A percentile compares a stretch with the other conserved stretches of the same genome.
Evolutionary conservation across 2,888 invertebrate genomes (phyloP).

Genomic region (Drosophila algonquin): DNA sequence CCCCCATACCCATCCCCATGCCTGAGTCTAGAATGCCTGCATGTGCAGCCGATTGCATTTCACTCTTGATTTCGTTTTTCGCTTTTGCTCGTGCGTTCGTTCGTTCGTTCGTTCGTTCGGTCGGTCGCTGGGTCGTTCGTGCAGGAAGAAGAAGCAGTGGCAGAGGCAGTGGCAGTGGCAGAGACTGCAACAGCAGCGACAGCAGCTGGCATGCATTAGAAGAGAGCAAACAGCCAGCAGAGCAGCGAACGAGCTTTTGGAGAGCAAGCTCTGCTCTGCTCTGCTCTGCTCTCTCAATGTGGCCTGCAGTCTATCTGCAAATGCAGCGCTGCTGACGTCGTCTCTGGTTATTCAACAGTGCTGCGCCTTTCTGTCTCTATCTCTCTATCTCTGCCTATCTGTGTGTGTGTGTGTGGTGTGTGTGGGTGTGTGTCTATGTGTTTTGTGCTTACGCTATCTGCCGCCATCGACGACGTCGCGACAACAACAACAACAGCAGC

Average conservation of each 20-base stretch:
- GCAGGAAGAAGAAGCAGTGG: slow-evolving; percentile 43
- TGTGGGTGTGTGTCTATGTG: slow-evolving; percentile 43
- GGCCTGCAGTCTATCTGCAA: slow-evolving; percentile 49
- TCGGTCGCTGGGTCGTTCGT: slow-evolving; percentile 66
- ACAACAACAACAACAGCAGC: slow-evolving; percentile 4
- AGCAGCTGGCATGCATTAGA: slow-evolving; percentile 40
- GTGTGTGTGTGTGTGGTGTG: slow-evolving; percentile 31
- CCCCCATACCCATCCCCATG: no score
- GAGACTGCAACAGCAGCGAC: slow-evolving; percentile 32
- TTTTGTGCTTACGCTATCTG: slow-evolving; percentile 65
- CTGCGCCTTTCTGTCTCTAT: slow-evolving; percentile 26
- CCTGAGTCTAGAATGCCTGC: slow-evolving; percentile 39
- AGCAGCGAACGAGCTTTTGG: slow-evolving; percentile 47
- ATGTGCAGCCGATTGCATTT: slow-evolving; percentile 53
- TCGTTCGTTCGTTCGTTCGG: slow-evolving; percentile 46
- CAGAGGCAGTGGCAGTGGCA: slow-evolving; percentile 20
- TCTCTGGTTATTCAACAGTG: slow-evolving; percentile 64
- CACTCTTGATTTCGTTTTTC: slow-evolving; percentile 75
- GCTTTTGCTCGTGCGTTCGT: slow-evolving; percentile 43
- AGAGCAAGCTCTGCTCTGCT: slow-evolving; percentile 30
- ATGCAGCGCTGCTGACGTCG: slow-evolving; percentile 60
- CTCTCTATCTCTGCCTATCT: slow-evolving; percentile 12
- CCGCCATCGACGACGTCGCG: slow-evolving; percentile 51
- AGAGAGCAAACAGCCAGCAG: no score
- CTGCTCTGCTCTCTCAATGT: slow-evolving; percentile 6